Percentiles rank a stretch among this genome's conserved stretches.
These are phyloP conservation scores for Augochlorella aurata DNA, from an alignment of 2,888 invertebrate species.

Conservation along the genomic window DNA sequence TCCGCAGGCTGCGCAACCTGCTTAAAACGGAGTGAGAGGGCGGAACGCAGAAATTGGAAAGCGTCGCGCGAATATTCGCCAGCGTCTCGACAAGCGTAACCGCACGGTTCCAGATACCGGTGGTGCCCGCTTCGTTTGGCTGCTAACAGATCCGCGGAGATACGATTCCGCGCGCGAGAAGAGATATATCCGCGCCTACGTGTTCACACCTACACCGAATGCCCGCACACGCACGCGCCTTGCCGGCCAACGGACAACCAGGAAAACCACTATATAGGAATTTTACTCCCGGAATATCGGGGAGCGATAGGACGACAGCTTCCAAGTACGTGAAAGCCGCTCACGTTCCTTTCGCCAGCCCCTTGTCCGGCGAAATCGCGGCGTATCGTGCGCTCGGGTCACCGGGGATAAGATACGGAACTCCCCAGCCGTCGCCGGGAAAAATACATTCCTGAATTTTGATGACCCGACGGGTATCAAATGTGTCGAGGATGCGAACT, in stretches of 20 bases:
- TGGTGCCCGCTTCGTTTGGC: neutral
- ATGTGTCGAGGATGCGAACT: neutral
- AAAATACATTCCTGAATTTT: slow-evolving; percentile 21
- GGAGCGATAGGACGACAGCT: slow-evolving; percentile 28
- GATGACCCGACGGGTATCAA: slow-evolving; percentile 14
- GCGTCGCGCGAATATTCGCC: slow-evolving; percentile 53
- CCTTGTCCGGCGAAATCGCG: neutral
- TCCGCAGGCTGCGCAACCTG: slow-evolving; percentile 33
- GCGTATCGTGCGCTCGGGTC: neutral
- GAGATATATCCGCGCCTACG: slow-evolving; percentile 68
- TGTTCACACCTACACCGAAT: slow-evolving; percentile 63
- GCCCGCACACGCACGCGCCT: slow-evolving; percentile 36
- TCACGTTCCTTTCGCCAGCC: slow-evolving; percentile 6
- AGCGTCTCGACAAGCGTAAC: neutral
- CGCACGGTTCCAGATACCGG: slow-evolving; percentile 23
- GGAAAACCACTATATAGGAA: slow-evolving; percentile 26
- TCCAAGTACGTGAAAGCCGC: slow-evolving; percentile 32
- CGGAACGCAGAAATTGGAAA: slow-evolving; percentile 68
- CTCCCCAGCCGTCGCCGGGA: too few species aligned
- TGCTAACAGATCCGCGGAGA: slow-evolving; percentile 50
- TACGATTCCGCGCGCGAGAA: slow-evolving; percentile 63
- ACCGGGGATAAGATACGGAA: slow-evolving; percentile 14
- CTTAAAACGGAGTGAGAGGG: slow-evolving; percentile 61
- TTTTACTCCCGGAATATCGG: slow-evolving; percentile 43
- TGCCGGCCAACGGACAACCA: neutral